A percentile compares a stretch with the other conserved stretches of the same genome.
phyloP scores from a whole-genome alignment of 2,888 invertebrate species.

The Cheiracanthium punctorium region DNA sequence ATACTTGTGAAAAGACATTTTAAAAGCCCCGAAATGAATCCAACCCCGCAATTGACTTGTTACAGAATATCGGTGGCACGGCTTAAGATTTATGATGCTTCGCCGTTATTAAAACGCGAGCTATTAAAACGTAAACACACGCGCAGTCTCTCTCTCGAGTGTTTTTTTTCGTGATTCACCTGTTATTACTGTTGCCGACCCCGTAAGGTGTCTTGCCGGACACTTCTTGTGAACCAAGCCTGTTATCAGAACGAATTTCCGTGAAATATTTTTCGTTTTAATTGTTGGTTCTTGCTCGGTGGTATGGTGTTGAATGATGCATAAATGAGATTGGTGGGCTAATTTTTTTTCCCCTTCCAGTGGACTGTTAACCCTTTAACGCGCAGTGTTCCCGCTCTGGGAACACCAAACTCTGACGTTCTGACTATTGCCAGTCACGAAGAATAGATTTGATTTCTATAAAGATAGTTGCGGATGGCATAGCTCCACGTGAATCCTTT shows the following conservation, averaged over 20 bases:
- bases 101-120: background rate
- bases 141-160: no score
- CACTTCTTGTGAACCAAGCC: background rate
- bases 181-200: slow-evolving; percentile 3
- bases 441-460: no score
- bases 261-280: background rate
- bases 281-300: background rate
- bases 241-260: background rate
- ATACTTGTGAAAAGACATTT: background rate
- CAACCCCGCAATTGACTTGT: background rate
- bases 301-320: no score
- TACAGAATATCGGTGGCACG: background rate
- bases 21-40: background rate
- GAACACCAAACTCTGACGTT: no score
- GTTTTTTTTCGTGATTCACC: background rate
- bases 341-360: no score
- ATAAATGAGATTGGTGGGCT: no score
- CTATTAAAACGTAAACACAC: slow-evolving; percentile 4
- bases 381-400: no score
- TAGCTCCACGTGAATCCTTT: no score
- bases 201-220: background rate
- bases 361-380: no score
- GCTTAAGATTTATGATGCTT: background rate
- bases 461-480: no score
- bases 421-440: no score